Percentiles rank a stretch among this genome's conserved stretches.
These are phyloP conservation scores for Cynoglossus semilaevis DNA, from an alignment of 2,113 vertebrate species.

Conservation along the genomic window DNA sequence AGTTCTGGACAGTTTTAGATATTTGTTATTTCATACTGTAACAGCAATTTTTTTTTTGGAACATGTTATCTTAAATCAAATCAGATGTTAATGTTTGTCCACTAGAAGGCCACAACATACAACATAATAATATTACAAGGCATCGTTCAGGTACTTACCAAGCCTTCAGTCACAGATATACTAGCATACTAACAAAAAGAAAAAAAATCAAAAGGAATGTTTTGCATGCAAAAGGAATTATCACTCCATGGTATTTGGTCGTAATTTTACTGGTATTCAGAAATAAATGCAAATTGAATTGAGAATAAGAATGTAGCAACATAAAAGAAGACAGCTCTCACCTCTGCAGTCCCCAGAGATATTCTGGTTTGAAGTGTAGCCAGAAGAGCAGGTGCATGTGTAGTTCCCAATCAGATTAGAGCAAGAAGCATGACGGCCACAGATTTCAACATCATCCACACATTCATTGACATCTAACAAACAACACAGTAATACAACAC, in stretches of 20 bases:
- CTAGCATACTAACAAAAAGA: not conserved
- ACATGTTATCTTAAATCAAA: too few species aligned
- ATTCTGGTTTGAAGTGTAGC: slow-evolving; percentile 14
- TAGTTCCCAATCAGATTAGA: slow-evolving; percentile 53
- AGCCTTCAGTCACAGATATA: not conserved
- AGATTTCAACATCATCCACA: fast-evolving
- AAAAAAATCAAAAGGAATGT: not conserved
- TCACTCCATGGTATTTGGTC: too few species aligned
- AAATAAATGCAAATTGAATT: not conserved
- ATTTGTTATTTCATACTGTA: too few species aligned
- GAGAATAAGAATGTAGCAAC: not conserved
- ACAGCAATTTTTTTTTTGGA: too few species aligned
- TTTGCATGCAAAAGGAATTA: too few species aligned
- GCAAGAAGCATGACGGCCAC: slow-evolving; percentile 40
- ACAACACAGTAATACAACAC: not conserved
- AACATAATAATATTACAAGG: too few species aligned
- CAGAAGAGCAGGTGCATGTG: slow-evolving; percentile 46
- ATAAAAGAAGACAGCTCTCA: slow-evolving; percentile 25
- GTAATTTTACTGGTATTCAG: too few species aligned
- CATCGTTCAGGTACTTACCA: too few species aligned
- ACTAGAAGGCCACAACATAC: too few species aligned
- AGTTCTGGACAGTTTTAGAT: too few species aligned
- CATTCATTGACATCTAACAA: slow-evolving; percentile 67
- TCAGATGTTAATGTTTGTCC: too few species aligned
- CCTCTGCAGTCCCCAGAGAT: slow-evolving; percentile 30